These are phyloP conservation scores for Pristionchus fissidentatus DNA, from an alignment of 2,888 invertebrate species.

Conservation along the genomic window DNA sequence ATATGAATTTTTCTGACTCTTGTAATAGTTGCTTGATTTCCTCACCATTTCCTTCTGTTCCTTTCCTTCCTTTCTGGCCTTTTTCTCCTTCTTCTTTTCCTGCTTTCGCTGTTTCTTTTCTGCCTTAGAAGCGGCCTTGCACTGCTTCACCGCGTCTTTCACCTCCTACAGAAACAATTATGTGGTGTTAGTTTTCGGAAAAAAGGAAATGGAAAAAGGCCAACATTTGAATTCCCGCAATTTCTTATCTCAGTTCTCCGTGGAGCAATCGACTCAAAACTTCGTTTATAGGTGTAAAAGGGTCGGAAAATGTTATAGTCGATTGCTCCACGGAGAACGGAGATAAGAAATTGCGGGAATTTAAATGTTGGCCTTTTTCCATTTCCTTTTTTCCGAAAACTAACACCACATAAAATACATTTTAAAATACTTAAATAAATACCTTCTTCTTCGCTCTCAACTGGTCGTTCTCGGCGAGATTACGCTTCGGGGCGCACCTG, in stretches of 20 bases:
- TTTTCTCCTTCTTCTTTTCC: conserved; percentile 38
- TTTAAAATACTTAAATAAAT: neutral
- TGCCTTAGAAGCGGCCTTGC: conserved; percentile 19
- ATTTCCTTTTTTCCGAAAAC: too few species aligned
- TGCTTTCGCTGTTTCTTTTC: conserved; percentile 28
- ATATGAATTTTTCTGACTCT: neutral
- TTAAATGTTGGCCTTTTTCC: too few species aligned
- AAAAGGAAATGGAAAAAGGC: too few species aligned
- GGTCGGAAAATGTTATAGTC: too few species aligned
- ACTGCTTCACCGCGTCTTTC: conserved; percentile 40
- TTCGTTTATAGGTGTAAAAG: too few species aligned
- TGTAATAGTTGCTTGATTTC: neutral
- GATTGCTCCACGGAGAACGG: too few species aligned
- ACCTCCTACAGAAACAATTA: conserved; percentile 39
- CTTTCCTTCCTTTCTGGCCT: conserved; percentile 8
- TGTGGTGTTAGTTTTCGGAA: too few species aligned
- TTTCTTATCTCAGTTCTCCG: too few species aligned
- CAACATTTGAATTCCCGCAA: too few species aligned
- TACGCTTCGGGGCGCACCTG: conserved; percentile 28
- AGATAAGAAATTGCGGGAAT: too few species aligned
- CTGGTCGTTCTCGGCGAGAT: conserved; percentile 44
- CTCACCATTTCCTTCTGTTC: conserved; percentile 9
- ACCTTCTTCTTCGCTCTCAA: conserved; percentile 45
- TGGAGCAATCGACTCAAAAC: too few species aligned
- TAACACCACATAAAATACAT: too few species aligned